Conservation (phyloP, 1,140 invertebrate species). For the Drosophila kurseongensis region DNA sequence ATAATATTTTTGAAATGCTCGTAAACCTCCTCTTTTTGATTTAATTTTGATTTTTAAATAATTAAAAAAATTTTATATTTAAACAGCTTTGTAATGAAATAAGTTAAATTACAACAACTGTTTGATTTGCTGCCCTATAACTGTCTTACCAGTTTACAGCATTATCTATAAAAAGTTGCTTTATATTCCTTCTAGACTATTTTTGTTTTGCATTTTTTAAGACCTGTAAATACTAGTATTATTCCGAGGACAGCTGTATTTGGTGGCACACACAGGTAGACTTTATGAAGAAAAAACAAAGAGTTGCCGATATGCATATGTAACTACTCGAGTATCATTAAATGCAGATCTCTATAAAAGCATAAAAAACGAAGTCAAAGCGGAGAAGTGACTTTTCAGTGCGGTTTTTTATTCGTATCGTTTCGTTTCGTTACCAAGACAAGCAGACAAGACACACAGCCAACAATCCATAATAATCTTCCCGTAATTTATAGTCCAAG, state of each 20-base stretch:
- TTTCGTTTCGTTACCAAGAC: constrained; percentile 10
- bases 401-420: constrained; percentile 20
- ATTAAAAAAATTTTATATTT: no score
- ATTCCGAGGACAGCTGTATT: constrained; percentile 15
- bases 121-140: no score
- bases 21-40: no score
- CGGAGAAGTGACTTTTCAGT: constrained; percentile 29
- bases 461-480: constrained; percentile 82
- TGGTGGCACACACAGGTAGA: constrained; percentile 23
- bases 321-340: constrained; percentile 70
- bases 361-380: constrained; percentile 49
- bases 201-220: neutral
- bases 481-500: constrained; percentile 83
- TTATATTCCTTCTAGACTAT: neutral
- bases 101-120: no score
- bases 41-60: no score
- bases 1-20: no score
- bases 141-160: no score
- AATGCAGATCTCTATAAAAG: constrained; percentile 79
- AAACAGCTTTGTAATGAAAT: no score
- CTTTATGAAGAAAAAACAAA: constrained; percentile 3
- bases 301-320: constrained; percentile 47
- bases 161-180: neutral
- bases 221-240: neutral
- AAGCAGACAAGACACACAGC: constrained; percentile 32